These are phyloP conservation scores for Diplazon laetatorius DNA, from an alignment of 2,888 invertebrate species.

Conservation along the genomic window DNA sequence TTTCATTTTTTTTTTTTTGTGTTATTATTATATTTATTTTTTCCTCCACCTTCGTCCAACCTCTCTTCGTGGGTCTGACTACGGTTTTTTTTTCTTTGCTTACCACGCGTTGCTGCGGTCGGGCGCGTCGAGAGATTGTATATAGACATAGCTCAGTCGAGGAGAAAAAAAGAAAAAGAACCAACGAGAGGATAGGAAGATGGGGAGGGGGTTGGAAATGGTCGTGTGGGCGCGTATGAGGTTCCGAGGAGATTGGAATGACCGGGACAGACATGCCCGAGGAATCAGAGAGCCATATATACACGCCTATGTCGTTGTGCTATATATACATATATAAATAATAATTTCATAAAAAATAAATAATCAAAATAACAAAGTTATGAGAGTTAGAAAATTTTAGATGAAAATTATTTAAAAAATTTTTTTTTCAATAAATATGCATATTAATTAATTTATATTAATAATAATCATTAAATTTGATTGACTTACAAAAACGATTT, in stretches of 20 bases:
- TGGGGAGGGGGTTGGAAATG: slow-evolving; percentile 22
- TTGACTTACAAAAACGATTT: too few relatives aligned
- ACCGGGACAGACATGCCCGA: slow-evolving; percentile 1
- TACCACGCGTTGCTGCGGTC: slow-evolving; percentile 18
- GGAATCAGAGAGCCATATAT: slow-evolving; percentile 11
- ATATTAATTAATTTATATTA: too few relatives aligned
- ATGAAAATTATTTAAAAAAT: too few relatives aligned
- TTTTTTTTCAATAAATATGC: too few relatives aligned
- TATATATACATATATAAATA: neutral
- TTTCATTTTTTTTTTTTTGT: neutral
- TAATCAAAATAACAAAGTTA: too few relatives aligned
- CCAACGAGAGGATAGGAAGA: too few relatives aligned
- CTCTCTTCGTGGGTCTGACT: neutral
- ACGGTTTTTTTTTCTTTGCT: neutral
- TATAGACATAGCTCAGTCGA: slow-evolving; percentile 3
- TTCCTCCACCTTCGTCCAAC: neutral
- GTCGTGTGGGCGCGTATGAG: slow-evolving; percentile 13
- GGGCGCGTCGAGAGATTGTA: slow-evolving; percentile 22
- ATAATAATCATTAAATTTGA: too few relatives aligned
- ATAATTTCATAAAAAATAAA: too few relatives aligned
- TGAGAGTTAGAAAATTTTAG: too few relatives aligned
- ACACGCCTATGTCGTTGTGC: neutral
- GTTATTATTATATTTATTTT: neutral
- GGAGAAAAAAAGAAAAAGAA: slow-evolving; percentile 37
- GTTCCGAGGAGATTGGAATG: slow-evolving; percentile 24